Evolutionary conservation across 2,113 vertebrate species (phyloP).

Genomic region (Dinomys branickii): DNA sequence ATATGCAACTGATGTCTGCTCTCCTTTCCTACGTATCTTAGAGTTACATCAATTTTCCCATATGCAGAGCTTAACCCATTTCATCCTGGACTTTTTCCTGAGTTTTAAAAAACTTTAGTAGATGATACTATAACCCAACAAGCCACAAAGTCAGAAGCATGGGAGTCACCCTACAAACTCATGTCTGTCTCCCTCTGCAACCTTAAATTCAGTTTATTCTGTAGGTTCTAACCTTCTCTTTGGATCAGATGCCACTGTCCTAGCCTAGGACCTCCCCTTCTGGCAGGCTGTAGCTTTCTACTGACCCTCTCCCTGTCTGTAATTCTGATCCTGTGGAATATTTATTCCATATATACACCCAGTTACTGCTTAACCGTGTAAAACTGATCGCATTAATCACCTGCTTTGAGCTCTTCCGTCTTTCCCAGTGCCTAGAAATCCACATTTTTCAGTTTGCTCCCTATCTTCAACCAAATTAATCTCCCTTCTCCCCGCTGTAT

Average conservation of each 20-base stretch:
- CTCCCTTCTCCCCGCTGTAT: neutral
- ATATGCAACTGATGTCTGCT: neutral
- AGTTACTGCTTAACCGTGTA: neutral
- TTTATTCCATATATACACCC: neutral
- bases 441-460: neutral
- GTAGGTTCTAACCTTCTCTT: neutral
- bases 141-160: neutral
- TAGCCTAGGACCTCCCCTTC: neutral
- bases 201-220: neutral
- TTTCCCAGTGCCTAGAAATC: neutral
- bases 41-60: neutral
- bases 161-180: neutral
- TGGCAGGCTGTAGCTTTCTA: neutral
- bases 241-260: neutral
- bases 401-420: neutral
- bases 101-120: neutral
- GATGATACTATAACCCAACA: neutral
- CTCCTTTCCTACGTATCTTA: neutral
- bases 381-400: neutral
- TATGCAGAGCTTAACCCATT: conserved; percentile 4
- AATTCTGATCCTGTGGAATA: neutral
- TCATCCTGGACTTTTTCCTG: neutral
- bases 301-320: neutral
- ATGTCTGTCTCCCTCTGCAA: rapidly evolving
- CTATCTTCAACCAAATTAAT: neutral